Conservation (phyloP, 2,797 vertebrate species). For the Pseudochromis fuscus region DNA sequence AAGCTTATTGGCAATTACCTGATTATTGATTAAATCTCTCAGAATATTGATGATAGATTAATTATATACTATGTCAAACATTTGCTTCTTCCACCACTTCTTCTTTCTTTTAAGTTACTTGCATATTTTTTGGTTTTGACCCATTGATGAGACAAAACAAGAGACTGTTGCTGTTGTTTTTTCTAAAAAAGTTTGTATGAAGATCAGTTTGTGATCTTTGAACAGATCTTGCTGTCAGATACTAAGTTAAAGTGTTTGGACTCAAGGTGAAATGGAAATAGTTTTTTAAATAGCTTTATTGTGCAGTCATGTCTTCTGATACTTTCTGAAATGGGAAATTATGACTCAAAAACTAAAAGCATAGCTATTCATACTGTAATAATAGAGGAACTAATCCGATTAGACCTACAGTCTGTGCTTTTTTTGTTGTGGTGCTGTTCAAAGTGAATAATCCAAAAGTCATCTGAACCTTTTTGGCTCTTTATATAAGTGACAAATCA, state of each 20-base stretch:
- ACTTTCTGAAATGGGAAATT: slow-evolving; percentile 10
- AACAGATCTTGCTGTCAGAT: not conserved
- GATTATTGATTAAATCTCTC: not conserved
- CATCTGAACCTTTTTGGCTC: slow-evolving; percentile 5
- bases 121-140: not conserved
- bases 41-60: not conserved
- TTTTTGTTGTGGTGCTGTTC: slow-evolving; percentile 8
- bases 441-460: slow-evolving; percentile 21
- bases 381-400: slow-evolving; percentile 3
- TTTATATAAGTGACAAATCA: slow-evolving; percentile 37
- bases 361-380: not conserved
- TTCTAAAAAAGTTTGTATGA: not conserved
- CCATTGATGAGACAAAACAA: not conserved
- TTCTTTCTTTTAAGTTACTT: not conserved
- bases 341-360: slow-evolving; percentile 1
- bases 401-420: not conserved
- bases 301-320: not conserved
- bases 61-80: not conserved
- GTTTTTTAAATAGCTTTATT: not conserved
- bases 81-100: not conserved
- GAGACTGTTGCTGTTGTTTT: slow-evolving; percentile 1
- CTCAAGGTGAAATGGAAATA: not conserved
- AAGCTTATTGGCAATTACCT: not conserved
- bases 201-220: not conserved
- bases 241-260: not conserved